Evolutionary conservation across 2,888 invertebrate species (phyloP), one percentile per base, ranked within the genome.

Genomic region (Listrodromus nycthemerus): DNA sequence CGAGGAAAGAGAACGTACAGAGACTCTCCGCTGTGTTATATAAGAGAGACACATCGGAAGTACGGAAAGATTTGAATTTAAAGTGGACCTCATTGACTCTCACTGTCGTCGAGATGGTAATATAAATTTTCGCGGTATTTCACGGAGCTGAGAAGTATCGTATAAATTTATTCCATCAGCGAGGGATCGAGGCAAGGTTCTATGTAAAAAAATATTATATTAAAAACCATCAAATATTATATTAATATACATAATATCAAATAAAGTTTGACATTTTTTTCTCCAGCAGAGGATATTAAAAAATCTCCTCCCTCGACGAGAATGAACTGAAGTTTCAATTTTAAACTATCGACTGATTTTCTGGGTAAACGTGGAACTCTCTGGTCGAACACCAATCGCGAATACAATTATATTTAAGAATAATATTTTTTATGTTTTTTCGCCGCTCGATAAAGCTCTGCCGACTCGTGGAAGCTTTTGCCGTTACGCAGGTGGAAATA

Each of bases 11-110:
- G 69, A 66, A 61, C 52, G 58, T 76, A 61, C 27, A 33, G 52
- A 50, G 66, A 67, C 48, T 76, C 79, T 66, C 21, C 10, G 10
- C 4, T 2, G 24, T 76, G 19, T 58, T 50, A 61, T 79, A 66
- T 61, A 66, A n/a, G 13, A 65, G 65, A 45, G 61, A 55, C 21
- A 71, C 76, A 27, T 41, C 41, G 58, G 80, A 61, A 67, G 66
- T 61, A 58, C 58, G 21, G 63, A 65, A 45, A 74, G 85, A 85
- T 83, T 79, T 85, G 81, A 85, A 83, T 85, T 83, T 85, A 83
- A 83, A 83, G 66, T 70, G 83, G 21, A 21, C 55, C 66, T 55
- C 30, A 33, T 41, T 27, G 24, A 30, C 33, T 52, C 58, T 73
- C 30, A 61, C 27, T 79, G 74, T 81, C 81, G 81, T 80, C 78